Evolutionary conservation across 2,888 invertebrate genomes (phyloP).

Genomic region (Athripsodes cinereus): DNA sequence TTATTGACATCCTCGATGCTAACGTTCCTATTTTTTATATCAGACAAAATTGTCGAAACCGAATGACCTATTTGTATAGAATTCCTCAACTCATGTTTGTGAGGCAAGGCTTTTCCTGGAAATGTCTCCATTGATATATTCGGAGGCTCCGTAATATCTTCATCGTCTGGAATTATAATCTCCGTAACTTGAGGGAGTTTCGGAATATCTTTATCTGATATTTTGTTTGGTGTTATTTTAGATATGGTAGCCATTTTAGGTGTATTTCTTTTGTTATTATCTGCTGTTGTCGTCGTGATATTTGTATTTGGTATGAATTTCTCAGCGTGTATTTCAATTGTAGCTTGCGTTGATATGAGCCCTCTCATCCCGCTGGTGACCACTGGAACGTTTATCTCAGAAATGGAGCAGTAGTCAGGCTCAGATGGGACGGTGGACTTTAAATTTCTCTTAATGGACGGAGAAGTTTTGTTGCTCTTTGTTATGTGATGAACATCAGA

Average conservation of each 20-base stretch:
- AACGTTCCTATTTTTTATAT: slow-evolving; percentile 49
- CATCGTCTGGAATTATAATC: slow-evolving; percentile 64
- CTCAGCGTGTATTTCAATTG: slow-evolving; percentile 49
- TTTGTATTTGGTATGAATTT: slow-evolving; percentile 42
- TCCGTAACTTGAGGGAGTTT: slow-evolving; percentile 70
- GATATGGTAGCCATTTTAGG: slow-evolving; percentile 33
- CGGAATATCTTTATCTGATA: slow-evolving; percentile 58
- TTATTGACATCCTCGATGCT: slow-evolving; percentile 44
- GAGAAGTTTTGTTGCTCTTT: slow-evolving; percentile 14
- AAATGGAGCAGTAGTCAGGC: slow-evolving; percentile 73
- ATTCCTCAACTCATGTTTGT: slow-evolving; percentile 45
- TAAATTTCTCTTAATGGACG: slow-evolving; percentile 33
- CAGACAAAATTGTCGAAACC: slow-evolving; percentile 54
- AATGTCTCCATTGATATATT: slow-evolving; percentile 31
- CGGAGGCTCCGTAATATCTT: slow-evolving; percentile 33
- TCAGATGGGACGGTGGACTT: slow-evolving; percentile 49
- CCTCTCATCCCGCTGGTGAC: slow-evolving; percentile 51
- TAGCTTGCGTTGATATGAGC: slow-evolving; percentile 50
- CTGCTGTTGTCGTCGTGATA: too few relatives aligned
- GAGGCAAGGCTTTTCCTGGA: slow-evolving; percentile 12
- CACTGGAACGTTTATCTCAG: slow-evolving; percentile 64
- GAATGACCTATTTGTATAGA: slow-evolving; percentile 57
- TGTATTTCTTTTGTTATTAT: slow-evolving; percentile 43
- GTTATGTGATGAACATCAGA: slow-evolving; percentile 45
- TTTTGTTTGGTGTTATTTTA: slow-evolving; percentile 37